A percentile compares a stretch with the other conserved stretches of the same genome.
phyloP scores from a whole-genome alignment of 2,888 invertebrate genomes.

The Ormyrus rosae region DNA sequence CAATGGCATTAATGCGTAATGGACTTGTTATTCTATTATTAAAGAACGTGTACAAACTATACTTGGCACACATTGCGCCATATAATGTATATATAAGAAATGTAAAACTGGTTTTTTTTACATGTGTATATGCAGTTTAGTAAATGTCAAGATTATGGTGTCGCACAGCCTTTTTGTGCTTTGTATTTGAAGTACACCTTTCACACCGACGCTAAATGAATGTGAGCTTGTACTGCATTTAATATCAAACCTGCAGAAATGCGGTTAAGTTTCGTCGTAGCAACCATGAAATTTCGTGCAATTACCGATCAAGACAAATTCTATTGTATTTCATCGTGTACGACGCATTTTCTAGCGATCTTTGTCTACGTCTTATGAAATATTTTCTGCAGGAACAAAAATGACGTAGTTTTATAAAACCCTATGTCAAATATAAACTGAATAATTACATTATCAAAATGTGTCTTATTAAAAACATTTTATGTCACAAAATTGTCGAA shows the following conservation, averaged over 20 bases:
- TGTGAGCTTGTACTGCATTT: conserved; percentile 39
- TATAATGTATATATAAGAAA: conserved; percentile 51
- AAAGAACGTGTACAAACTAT: conserved; percentile 61
- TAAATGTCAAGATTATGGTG: conserved; percentile 46
- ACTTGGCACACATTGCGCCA: conserved; percentile 56
- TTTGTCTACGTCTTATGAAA: conserved; percentile 32
- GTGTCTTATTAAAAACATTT: conserved; percentile 55
- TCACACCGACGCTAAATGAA: conserved; percentile 40
- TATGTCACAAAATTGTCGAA: conserved; percentile 47
- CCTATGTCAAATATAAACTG: conserved; percentile 40
- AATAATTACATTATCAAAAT: conserved; percentile 49
- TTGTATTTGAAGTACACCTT: conserved; percentile 28
- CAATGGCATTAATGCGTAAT: conserved; percentile 44
- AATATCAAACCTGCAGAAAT: conserved; percentile 37
- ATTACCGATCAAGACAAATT: conserved; percentile 33
- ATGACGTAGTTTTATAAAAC: conserved; percentile 48
- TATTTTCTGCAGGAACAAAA: conserved; percentile 44
- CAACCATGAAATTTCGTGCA: conserved; percentile 32
- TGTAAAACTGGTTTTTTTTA: conserved; percentile 55
- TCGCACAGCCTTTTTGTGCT: conserved; percentile 48
- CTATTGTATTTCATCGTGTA: conserved; percentile 21
- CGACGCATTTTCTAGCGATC: conserved; percentile 29
- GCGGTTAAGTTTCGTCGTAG: conserved; percentile 32
- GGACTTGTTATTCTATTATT: conserved; percentile 42
- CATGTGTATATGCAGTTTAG: conserved; percentile 46